phyloP scores from a whole-genome alignment of 2,888 invertebrate genomes.

The Melanophora roralis region DNA sequence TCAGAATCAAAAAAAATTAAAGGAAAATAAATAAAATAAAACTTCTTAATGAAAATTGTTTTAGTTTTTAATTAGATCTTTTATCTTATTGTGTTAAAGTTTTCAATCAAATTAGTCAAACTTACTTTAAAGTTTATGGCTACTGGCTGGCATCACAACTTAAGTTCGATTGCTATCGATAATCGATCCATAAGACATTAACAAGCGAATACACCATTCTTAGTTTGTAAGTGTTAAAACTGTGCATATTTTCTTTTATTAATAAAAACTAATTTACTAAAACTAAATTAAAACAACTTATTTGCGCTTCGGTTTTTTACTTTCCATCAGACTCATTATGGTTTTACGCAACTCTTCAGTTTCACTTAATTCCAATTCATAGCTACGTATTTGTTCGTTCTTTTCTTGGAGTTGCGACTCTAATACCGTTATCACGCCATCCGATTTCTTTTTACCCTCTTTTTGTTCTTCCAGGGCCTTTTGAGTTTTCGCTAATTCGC shows the following conservation, averaged over 20 bases:
- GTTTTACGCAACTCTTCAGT: slow-evolving; percentile 76
- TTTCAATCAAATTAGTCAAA: too few relatives aligned
- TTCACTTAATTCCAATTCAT: slow-evolving; percentile 74
- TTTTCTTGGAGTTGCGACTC: slow-evolving; percentile 74
- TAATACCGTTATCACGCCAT: slow-evolving; percentile 73
- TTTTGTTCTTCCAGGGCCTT: slow-evolving; percentile 74
- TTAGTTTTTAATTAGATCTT: too few relatives aligned
- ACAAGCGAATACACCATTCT: neutral
- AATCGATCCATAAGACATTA: neutral
- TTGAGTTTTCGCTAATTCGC: slow-evolving; percentile 71
- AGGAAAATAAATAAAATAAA: too few relatives aligned
- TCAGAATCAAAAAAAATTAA: too few relatives aligned
- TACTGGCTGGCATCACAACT: too few relatives aligned
- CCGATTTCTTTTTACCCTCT: slow-evolving; percentile 73
- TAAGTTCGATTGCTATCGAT: too few relatives aligned
- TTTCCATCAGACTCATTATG: slow-evolving; percentile 76
- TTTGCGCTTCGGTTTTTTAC: slow-evolving; percentile 75
- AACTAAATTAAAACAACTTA: slow-evolving; percentile 32
- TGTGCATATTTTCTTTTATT: neutral
- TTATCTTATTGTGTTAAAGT: too few relatives aligned
- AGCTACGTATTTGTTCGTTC: slow-evolving; percentile 73
- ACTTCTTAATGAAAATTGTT: too few relatives aligned
- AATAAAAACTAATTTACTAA: slow-evolving; percentile 41
- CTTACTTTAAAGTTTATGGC: too few relatives aligned
- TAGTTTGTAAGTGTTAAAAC: slow-evolving; percentile 43